phyloP scores from a whole-genome alignment of 2,113 vertebrate genomes.

The Crypturellus undulatus region DNA sequence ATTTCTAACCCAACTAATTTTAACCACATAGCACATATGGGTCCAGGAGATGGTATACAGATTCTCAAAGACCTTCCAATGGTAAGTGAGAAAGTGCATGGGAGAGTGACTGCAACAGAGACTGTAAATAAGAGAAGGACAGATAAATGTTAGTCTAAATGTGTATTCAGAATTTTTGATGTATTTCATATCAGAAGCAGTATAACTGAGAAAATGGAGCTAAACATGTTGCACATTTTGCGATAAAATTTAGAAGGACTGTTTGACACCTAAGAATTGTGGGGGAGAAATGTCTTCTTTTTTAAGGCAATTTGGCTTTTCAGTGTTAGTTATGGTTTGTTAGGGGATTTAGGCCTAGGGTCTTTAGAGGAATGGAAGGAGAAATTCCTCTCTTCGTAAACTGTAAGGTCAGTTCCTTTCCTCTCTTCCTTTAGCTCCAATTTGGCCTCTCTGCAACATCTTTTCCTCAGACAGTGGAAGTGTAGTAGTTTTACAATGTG shows the following conservation, averaged over 20 bases:
- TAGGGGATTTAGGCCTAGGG: neutral
- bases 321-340: neutral
- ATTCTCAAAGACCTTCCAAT: slow-evolving; percentile 98
- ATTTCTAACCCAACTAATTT: slow-evolving; percentile 99
- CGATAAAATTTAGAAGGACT: neutral
- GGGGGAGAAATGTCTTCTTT: neutral
- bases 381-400: neutral
- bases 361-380: neutral
- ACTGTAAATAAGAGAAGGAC: neutral
- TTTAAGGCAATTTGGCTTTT: neutral
- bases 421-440: neutral
- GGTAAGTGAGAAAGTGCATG: slow-evolving; percentile 81
- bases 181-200: neutral
- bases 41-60: slow-evolving; percentile 98
- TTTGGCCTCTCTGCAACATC: neutral
- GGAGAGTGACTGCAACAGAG: neutral
- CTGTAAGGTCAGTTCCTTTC: neutral
- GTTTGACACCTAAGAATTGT: neutral
- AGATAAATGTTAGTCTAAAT: neutral
- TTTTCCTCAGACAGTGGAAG: neutral
- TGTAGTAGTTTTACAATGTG: neutral
- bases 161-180: neutral
- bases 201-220: neutral
- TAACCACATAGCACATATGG: slow-evolving; percentile 99
- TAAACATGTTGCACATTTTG: neutral